Percentiles rank a stretch among this genome's conserved stretches.
These are phyloP conservation scores for Spea hammondii DNA, from an alignment of 2,797 vertebrate species.

Conservation along the genomic window DNA sequence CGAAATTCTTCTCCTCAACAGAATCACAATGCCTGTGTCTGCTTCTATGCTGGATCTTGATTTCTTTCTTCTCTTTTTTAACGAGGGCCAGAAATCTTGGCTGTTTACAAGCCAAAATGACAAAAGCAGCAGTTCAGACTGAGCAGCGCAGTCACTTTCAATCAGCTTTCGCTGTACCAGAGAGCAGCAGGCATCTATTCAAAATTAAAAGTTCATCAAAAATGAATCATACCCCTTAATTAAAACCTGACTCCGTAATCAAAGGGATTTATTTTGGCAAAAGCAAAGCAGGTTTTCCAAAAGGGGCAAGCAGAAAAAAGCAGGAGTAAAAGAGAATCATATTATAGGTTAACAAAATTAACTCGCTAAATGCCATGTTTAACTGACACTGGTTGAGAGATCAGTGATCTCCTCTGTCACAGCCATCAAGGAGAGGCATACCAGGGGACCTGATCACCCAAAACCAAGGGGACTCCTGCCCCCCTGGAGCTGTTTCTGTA, in stretches of 20 bases:
- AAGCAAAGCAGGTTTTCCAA: background rate
- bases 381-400: too few relatives aligned
- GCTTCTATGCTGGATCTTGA: conserved; percentile 48
- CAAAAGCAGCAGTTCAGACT: conserved; percentile 49
- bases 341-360: too few relatives aligned
- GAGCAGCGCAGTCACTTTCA: conserved; percentile 45
- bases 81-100: conserved; percentile 51
- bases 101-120: conserved; percentile 48
- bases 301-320: background rate
- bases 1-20: conserved; percentile 34
- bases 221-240: conserved; percentile 57
- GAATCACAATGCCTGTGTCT: conserved; percentile 43
- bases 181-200: conserved; percentile 50
- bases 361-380: too few relatives aligned
- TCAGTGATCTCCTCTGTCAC: too few relatives aligned
- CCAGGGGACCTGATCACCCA: too few relatives aligned
- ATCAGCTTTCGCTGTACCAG: conserved; percentile 40
- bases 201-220: conserved; percentile 55
- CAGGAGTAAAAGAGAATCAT: background rate
- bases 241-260: conserved; percentile 51
- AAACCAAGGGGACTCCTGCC: too few relatives aligned
- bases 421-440: too few relatives aligned
- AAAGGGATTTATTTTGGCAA: conserved; percentile 49
- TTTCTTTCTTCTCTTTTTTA: conserved; percentile 49
- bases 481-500: too few relatives aligned